Evolutionary conservation across 1,140 invertebrate genomes (phyloP).

Genomic region (Caenorhabditis brenneri): DNA sequence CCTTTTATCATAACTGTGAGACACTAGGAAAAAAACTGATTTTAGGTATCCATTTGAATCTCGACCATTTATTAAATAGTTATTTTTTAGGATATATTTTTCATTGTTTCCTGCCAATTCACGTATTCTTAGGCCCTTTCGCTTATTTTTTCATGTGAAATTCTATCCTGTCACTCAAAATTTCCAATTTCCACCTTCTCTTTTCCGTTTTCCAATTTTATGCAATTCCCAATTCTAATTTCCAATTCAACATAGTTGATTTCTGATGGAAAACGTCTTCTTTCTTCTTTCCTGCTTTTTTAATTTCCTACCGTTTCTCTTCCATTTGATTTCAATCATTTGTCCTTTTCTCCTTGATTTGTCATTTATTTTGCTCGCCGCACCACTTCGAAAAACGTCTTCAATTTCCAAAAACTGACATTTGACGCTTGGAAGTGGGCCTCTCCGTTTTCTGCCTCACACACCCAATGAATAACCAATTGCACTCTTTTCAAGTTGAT

Average conservation of each 20-base stretch:
- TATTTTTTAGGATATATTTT: too few species aligned
- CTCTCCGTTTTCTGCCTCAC: background rate
- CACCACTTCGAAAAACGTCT: conserved; percentile 8
- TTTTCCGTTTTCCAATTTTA: background rate
- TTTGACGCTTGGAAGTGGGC: conserved; percentile 7
- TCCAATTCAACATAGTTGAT: background rate
- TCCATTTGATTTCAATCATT: background rate
- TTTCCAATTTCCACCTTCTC: background rate
- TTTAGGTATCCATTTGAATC: too few species aligned
- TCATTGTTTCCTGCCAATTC: too few species aligned
- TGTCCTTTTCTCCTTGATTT: background rate
- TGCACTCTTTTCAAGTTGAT: conserved; percentile 12
- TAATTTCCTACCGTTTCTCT: too few species aligned
- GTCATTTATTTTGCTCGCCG: conserved; percentile 26
- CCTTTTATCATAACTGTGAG: too few species aligned
- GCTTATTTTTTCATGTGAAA: too few species aligned
- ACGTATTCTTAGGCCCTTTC: too few species aligned
- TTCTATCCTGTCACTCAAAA: background rate
- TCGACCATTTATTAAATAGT: too few species aligned
- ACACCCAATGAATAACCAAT: conserved; percentile 34
- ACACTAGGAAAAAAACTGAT: too few species aligned
- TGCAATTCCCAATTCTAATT: background rate
- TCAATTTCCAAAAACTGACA: conserved; percentile 39
- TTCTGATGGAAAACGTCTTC: background rate
- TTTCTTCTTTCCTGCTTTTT: background rate